Percentiles rank a stretch among this genome's conserved stretches.
phyloP scores from a whole-genome alignment of 2,888 invertebrate genomes.

The Eremobia ochroleuca region DNA sequence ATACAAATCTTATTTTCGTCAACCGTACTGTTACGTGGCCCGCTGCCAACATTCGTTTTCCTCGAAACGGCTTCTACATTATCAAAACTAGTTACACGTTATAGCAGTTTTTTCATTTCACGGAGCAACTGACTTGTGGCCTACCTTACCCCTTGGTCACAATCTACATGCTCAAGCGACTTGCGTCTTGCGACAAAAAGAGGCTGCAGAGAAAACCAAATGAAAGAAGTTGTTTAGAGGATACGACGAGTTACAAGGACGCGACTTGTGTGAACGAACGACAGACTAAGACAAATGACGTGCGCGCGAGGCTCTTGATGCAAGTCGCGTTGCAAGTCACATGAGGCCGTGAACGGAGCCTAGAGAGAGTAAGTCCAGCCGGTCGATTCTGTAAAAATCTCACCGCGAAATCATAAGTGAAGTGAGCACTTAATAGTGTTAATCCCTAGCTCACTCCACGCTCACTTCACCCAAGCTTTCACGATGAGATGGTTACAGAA shows the following conservation, averaged over 20 bases:
- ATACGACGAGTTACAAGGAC: too few species aligned
- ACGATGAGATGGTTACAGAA: too few species aligned
- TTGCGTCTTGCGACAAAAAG: too few species aligned
- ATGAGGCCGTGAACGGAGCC: background rate
- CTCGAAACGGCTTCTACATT: slow-evolving; percentile 1
- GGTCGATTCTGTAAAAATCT: too few species aligned
- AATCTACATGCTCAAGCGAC: background rate
- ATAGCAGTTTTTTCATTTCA: slow-evolving; percentile 25
- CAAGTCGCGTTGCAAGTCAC: background rate
- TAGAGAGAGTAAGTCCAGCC: background rate
- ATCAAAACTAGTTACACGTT: slow-evolving; percentile 24
- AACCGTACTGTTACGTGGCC: slow-evolving; percentile 11
- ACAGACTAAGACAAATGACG: background rate
- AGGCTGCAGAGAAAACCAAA: background rate
- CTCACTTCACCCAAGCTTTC: too few species aligned
- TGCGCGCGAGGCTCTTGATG: background rate
- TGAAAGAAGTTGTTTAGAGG: background rate
- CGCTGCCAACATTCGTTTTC: slow-evolving; percentile 26
- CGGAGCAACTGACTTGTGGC: background rate
- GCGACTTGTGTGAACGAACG: background rate
- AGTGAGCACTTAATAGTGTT: too few species aligned
- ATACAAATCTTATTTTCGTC: slow-evolving; percentile 16
- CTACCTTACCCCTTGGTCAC: background rate
- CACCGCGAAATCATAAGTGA: too few species aligned
- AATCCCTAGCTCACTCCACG: too few species aligned